Base-by-base conservation (phyloP, 2,797 vertebrate genomes). In the Xyrichtys novacula region DNA sequence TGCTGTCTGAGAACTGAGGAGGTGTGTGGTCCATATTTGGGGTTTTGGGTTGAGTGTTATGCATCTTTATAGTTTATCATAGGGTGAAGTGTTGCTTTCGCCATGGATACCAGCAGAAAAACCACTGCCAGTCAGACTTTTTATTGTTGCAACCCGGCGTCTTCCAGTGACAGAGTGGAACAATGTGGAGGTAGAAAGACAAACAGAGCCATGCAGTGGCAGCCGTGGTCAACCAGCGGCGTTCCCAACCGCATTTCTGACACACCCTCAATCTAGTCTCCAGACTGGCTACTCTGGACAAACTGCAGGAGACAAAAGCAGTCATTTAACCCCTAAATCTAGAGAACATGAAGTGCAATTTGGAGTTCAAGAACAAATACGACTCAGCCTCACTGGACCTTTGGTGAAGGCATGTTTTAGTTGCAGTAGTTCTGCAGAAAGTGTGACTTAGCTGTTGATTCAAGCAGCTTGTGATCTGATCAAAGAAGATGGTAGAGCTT, bases 171-270 rank as follows among this genome's bases (percentile, higher is more conserved):
- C 52, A 66, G 63, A 78, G 77, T 68, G 83, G 83, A 91, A 85
- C 78, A 74, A 76, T 68, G 59, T 57, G 46, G 64, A 65, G 66
- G 60, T 16, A 32, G 73, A 66, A 78, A 57, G 28, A 64, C 76
- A 46, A 86, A 77, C 69, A 48, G 75, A 15, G 62, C 68, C 20
- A 49, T 0, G 29, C 59, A 62, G 71, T 19, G 50, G 78, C 80
- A 70, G 78, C 19, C 48, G 64, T 68, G 71, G 81, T 84, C 78
- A 55, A 38, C 65, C 76, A 17, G 36, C 46, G 78, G 63, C 53
- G 58, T 80, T 88, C 85, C 80, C 83, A 83, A 89, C 89, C 91
- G 73, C 89, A 90, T 71, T 61, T 65, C 77, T 62, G 88, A 88
- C 91, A 91, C 91, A 83, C 91, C 89, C 91, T 86, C 58, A 23